Percentiles rank a stretch among this genome's conserved stretches.
Evolutionary conservation across 2,888 invertebrate genomes (phyloP).

Genomic region (Anodontia alba): DNA sequence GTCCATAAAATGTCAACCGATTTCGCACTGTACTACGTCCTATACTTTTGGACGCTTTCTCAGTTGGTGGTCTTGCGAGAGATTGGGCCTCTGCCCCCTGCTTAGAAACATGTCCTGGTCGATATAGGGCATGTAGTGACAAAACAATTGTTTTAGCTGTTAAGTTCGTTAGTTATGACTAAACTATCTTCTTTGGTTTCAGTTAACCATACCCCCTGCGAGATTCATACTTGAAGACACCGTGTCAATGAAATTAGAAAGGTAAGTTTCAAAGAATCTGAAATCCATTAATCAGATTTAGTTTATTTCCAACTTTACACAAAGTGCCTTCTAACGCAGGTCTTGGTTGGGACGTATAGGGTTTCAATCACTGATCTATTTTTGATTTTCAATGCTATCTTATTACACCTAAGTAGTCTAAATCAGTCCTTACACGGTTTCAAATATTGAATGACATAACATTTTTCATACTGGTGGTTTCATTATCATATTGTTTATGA

Average conservation of each 20-base stretch:
- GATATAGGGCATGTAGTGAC: neutral
- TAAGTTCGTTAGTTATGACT: neutral
- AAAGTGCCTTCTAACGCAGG: too few relatives aligned
- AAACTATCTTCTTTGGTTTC: neutral
- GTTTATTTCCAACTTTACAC: too few relatives aligned
- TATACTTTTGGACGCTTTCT: too few relatives aligned
- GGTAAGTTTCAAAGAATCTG: neutral
- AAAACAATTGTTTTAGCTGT: neutral
- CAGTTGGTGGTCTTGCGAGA: conserved; percentile 23
- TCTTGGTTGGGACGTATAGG: too few relatives aligned
- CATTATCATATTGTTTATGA: too few relatives aligned
- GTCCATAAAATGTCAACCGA: too few relatives aligned
- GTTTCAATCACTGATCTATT: neutral
- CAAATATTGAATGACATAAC: too few relatives aligned
- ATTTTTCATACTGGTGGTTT: too few relatives aligned
- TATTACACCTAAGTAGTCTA: too few relatives aligned
- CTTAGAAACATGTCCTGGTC: conserved; percentile 8
- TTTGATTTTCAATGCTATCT: neutral
- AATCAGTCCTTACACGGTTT: too few relatives aligned
- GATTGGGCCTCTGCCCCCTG: conserved; percentile 25
- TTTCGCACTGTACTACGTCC: too few relatives aligned
- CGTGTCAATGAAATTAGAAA: neutral
- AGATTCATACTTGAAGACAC: neutral
- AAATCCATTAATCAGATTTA: conserved; percentile 4
- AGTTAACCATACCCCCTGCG: conserved; percentile 15